Percentiles rank a stretch among this genome's conserved stretches.
Evolutionary conservation across 2,888 invertebrate genomes (phyloP).

Genomic region (Eupithecia subumbrata): DNA sequence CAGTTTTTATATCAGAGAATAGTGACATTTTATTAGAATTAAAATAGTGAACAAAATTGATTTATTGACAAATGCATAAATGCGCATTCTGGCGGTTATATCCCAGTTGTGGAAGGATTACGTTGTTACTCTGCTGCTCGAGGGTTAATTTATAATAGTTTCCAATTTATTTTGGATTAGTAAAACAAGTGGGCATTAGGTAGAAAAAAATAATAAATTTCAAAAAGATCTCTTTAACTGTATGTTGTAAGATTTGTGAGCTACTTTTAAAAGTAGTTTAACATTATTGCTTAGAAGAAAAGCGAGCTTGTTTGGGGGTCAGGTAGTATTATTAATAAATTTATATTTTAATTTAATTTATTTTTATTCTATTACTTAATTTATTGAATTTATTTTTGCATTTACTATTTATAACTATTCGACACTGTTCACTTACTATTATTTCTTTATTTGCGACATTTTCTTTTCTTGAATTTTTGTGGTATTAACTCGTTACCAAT

Average conservation of each 20-base stretch:
- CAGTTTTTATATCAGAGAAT: background rate
- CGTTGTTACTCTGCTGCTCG: background rate
- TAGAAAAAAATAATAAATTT: slow-evolving; percentile 47
- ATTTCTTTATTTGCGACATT: background rate
- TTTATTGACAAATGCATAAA: background rate
- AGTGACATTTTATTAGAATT: background rate
- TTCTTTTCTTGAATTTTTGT: background rate
- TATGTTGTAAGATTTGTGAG: slow-evolving; percentile 42
- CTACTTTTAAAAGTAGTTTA: slow-evolving; percentile 33
- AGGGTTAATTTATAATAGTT: background rate
- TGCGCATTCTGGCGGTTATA: background rate
- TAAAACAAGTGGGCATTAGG: slow-evolving; percentile 49
- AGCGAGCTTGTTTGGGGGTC: slow-evolving; percentile 27
- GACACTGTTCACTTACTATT: background rate
- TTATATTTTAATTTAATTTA: slow-evolving; percentile 18
- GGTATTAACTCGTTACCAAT: background rate
- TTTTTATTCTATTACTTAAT: slow-evolving; percentile 24
- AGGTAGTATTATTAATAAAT: slow-evolving; percentile 20
- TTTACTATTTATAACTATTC: slow-evolving; percentile 42
- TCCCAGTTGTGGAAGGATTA: background rate
- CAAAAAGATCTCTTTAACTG: slow-evolving; percentile 63
- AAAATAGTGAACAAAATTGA: background rate
- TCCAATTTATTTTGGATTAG: background rate
- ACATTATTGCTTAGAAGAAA: slow-evolving; percentile 34
- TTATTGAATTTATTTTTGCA: slow-evolving; percentile 43